Conservation (phyloP, 2,888 invertebrate species). For the Gari tellinella region DNA sequence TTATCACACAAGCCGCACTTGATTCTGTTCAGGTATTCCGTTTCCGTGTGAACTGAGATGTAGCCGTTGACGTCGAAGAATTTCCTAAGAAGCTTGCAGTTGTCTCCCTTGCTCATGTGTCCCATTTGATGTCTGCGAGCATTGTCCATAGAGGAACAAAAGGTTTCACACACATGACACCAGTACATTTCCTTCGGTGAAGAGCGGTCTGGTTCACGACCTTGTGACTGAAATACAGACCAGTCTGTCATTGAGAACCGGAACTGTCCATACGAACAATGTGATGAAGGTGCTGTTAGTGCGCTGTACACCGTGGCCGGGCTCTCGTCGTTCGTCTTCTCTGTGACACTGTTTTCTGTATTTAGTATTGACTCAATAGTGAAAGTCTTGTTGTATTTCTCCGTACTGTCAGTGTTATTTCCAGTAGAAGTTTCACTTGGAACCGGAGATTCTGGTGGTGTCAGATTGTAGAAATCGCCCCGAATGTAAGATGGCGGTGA, state of each 20-base stretch:
- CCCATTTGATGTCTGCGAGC: constrained; percentile 13
- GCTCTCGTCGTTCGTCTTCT: background rate
- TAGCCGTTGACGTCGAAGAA: constrained; percentile 31
- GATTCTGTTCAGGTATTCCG: constrained; percentile 20
- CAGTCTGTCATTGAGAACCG: constrained; percentile 11
- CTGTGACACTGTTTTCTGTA: background rate
- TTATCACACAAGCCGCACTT: constrained; percentile 41
- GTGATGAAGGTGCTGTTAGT: background rate
- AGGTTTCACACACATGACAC: constrained; percentile 36
- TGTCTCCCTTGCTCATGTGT: constrained; percentile 19
- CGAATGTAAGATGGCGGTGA: constrained; percentile 27
- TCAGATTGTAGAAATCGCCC: constrained; percentile 24
- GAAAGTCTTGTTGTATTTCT: constrained; percentile 2
- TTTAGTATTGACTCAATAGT: constrained; percentile 36
- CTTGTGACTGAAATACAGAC: constrained; percentile 12
- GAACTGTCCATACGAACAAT: constrained; percentile 5
- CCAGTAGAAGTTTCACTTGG: background rate
- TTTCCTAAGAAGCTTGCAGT: constrained; percentile 11
- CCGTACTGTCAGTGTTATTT: no score
- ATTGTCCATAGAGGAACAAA: constrained; percentile 11
- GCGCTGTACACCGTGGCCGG: constrained; percentile 25
- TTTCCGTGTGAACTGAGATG: constrained; percentile 21
- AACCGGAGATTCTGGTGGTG: constrained; percentile 10
- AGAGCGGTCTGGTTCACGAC: background rate
- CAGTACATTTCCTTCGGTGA: constrained; percentile 13